These are phyloP conservation scores for Hypercompe scribonia DNA, from an alignment of 2,888 invertebrate genomes.

Conservation along the genomic window DNA sequence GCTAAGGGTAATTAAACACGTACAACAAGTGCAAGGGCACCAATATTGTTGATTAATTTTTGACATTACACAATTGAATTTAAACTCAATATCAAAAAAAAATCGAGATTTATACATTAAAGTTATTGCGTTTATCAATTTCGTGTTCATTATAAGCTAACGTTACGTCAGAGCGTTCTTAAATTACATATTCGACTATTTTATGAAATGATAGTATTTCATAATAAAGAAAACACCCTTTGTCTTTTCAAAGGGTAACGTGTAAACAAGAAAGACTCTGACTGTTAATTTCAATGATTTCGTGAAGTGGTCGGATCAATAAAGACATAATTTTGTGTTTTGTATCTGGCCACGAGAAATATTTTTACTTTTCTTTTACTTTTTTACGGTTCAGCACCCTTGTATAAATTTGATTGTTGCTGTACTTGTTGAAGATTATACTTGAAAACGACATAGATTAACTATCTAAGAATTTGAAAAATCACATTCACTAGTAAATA, in stretches of 20 bases:
- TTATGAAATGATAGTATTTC: background rate
- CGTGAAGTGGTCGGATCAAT: background rate
- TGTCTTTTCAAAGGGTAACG: no score
- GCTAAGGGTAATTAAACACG: constrained; percentile 32
- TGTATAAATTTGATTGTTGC: constrained; percentile 27
- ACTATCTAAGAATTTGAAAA: constrained; percentile 74
- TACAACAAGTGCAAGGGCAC: constrained; percentile 4
- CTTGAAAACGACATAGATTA: constrained; percentile 48
- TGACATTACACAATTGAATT: background rate
- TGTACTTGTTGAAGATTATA: constrained; percentile 38
- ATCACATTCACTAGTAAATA: constrained; percentile 74
- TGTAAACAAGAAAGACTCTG: background rate
- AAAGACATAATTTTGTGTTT: background rate
- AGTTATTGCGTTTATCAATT: background rate
- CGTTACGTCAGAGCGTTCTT: constrained; percentile 13
- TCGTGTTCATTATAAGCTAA: constrained; percentile 30
- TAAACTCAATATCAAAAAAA: background rate
- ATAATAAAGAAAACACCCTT: background rate
- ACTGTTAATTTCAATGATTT: background rate
- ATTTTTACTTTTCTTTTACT: constrained; percentile 17
- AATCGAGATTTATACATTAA: background rate
- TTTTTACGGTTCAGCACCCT: constrained; percentile 19
- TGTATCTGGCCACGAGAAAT: constrained; percentile 5
- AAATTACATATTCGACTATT: background rate
- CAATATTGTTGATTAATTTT: background rate